phyloP scores from a whole-genome alignment of 2,113 vertebrate genomes.

The Marmota flaviventris region DNA sequence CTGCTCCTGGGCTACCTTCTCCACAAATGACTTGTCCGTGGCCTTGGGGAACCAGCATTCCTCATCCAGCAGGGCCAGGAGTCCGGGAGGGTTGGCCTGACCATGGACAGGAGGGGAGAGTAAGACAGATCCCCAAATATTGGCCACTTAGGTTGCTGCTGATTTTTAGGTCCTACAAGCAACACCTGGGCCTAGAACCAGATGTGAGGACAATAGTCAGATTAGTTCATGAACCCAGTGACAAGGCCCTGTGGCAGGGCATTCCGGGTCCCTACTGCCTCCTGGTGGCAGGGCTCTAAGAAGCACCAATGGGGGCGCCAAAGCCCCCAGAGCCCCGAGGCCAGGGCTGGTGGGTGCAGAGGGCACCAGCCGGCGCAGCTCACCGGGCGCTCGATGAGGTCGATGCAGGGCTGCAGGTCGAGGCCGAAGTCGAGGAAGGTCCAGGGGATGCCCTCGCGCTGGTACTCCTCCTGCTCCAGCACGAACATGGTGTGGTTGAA shows the following conservation, averaged over 20 bases:
- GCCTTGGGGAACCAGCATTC: conserved; percentile 97
- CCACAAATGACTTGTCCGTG: conserved; percentile 95
- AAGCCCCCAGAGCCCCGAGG: no score
- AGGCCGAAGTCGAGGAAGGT: conserved; percentile 95
- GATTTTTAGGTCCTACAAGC: background rate
- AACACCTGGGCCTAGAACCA: background rate
- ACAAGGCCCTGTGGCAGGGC: no score
- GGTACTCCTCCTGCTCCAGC: conserved; percentile 95
- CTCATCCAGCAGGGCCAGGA: conserved; percentile 94
- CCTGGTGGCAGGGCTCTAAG: background rate
- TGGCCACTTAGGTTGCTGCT: background rate
- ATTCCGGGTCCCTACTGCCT: background rate
- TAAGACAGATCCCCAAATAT: background rate
- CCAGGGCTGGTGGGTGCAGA: background rate
- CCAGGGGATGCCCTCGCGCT: conserved; percentile 95
- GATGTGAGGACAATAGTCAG: background rate
- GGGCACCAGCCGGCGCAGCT: background rate
- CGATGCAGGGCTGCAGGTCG: conserved; percentile 94
- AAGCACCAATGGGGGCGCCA: no score
- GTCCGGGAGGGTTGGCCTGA: conserved; percentile 93
- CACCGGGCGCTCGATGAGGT: conserved; percentile 94
- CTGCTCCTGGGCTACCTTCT: conserved; percentile 93
- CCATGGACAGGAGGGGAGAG: background rate
- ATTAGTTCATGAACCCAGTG: background rate
- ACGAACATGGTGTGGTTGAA: conserved; percentile 97